phyloP scores from a whole-genome alignment of 2,888 invertebrate genomes.

The Synanthedon myopaeformis region DNA sequence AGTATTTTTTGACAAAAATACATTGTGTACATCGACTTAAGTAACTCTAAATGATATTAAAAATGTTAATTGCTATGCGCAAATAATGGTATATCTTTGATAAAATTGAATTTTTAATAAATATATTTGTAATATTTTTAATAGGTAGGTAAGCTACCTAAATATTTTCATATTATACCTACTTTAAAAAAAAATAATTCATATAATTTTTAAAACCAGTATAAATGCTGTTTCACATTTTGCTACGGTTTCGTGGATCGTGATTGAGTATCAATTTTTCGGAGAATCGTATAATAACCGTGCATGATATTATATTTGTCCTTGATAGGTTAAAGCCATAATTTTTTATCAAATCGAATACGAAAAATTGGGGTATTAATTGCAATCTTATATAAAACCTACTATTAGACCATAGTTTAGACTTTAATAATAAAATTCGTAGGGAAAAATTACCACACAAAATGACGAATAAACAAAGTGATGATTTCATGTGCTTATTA shows the following conservation, averaged over 20 bases:
- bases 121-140: no score
- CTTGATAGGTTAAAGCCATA: slow-evolving; percentile 35
- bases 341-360: neutral
- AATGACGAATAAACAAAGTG: slow-evolving; percentile 10
- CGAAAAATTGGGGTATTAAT: slow-evolving; percentile 36
- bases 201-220: no score
- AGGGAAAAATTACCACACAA: slow-evolving; percentile 34
- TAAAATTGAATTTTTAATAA: no score
- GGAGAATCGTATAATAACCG: slow-evolving; percentile 34
- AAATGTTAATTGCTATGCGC: no score
- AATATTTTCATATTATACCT: no score
- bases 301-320: slow-evolving; percentile 21
- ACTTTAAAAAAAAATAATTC: no score
- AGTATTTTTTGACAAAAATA: no score
- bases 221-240: neutral
- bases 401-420: slow-evolving; percentile 30
- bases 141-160: no score
- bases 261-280: slow-evolving; percentile 26
- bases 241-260: slow-evolving; percentile 9
- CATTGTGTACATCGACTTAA: no score
- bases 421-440: slow-evolving; percentile 18
- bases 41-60: no score
- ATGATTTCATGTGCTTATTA: slow-evolving; percentile 10
- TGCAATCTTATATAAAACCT: slow-evolving; percentile 35
- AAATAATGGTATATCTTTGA: no score